phyloP scores from a whole-genome alignment of 2,113 vertebrate genomes.

The Psilopsiagon aymara region DNA sequence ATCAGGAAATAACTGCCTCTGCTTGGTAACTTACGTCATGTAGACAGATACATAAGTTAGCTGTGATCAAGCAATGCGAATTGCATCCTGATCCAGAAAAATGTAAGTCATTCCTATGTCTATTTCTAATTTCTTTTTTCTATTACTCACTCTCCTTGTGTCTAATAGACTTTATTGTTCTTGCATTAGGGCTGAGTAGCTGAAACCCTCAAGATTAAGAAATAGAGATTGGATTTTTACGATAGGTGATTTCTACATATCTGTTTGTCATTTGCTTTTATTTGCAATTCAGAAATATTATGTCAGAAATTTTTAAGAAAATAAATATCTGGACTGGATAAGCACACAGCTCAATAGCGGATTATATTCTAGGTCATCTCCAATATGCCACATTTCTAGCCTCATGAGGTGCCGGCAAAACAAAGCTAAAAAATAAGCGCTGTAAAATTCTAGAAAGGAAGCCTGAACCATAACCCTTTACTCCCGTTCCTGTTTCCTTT shows the following conservation, averaged over 20 bases:
- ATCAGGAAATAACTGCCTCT: background rate
- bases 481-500: background rate
- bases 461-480: background rate
- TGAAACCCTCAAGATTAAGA: slow-evolving; percentile 1
- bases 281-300: slow-evolving; percentile 26
- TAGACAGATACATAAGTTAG: background rate
- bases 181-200: background rate
- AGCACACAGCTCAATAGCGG: background rate
- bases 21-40: background rate
- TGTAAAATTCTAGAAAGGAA: background rate
- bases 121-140: slow-evolving; percentile 14
- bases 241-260: background rate
- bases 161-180: background rate
- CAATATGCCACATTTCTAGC: background rate
- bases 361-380: slow-evolving; percentile 19
- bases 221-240: slow-evolving; percentile 13
- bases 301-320: slow-evolving; percentile 42
- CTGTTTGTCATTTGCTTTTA: slow-evolving; percentile 35
- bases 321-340: slow-evolving; percentile 24
- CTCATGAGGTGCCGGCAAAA: background rate
- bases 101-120: background rate
- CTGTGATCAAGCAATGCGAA: background rate
- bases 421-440: background rate
- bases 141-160: background rate
- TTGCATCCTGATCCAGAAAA: background rate